Percentiles rank a stretch among this genome's conserved stretches.
Evolutionary conservation across 1,140 invertebrate species (phyloP).

Genomic region (Portunus trituberculatus): DNA sequence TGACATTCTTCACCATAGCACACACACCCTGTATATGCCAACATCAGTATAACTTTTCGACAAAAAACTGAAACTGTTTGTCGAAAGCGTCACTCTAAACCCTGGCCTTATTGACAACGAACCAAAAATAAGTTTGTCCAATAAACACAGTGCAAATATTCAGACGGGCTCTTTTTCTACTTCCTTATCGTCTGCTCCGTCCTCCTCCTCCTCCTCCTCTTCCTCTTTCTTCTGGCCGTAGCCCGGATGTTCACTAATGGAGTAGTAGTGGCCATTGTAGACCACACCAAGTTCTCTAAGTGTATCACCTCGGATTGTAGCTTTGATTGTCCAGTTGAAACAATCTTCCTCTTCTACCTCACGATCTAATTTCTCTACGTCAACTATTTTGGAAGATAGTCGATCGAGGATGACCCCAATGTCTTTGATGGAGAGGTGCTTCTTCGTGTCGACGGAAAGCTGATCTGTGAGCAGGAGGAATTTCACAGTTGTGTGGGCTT

Average conservation of each 20-base stretch:
- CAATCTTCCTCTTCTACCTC: conserved; percentile 95
- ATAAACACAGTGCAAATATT: conserved; percentile 66
- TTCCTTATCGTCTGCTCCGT: conserved; percentile 73
- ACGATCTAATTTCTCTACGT: conserved; percentile 93
- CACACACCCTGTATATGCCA: conserved; percentile 57
- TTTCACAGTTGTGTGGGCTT: conserved; percentile 91
- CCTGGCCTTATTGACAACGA: conserved; percentile 63
- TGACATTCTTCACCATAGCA: conserved; percentile 50
- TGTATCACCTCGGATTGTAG: conserved; percentile 93
- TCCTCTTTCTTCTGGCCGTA: conserved; percentile 81
- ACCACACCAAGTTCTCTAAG: conserved; percentile 94
- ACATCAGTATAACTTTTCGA: conserved; percentile 63
- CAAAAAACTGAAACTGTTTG: conserved; percentile 64
- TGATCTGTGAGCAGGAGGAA: conserved; percentile 95
- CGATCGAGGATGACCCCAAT: conserved; percentile 96
- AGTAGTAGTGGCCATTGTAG: conserved; percentile 97
- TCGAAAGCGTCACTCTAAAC: conserved; percentile 52
- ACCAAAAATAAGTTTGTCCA: conserved; percentile 73
- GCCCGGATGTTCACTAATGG: conserved; percentile 95
- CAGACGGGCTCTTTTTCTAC: conserved; percentile 77
- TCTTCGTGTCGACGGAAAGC: conserved; percentile 91
- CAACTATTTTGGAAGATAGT: conserved; percentile 94
- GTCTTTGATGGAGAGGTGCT: conserved; percentile 95
- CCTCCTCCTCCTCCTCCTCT: conserved; percentile 76
- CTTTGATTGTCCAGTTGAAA: conserved; percentile 96